phyloP scores from a whole-genome alignment of 1,140 invertebrate genomes.

The Muscidifurax raptorellus region DNA sequence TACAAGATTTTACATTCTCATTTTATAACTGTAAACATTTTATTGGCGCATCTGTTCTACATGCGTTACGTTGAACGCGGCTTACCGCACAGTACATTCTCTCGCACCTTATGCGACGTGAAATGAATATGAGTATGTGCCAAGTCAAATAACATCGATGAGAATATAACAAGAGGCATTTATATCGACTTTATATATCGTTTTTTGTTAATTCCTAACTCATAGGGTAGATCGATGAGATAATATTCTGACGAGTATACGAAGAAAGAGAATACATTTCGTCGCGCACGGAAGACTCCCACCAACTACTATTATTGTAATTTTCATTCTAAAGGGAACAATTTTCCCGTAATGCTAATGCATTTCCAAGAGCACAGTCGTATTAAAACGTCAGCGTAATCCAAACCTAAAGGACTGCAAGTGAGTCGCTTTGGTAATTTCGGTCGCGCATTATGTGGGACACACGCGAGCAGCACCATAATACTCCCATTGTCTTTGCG shows the following conservation, averaged over 20 bases:
- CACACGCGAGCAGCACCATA: slow-evolving; percentile 1
- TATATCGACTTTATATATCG: no score
- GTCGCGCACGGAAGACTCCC: no score
- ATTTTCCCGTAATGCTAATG: no score
- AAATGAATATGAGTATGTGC: neutral
- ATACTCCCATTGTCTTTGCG: slow-evolving; percentile 24
- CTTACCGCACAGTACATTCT: neutral
- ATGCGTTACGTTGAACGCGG: neutral
- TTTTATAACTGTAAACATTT: slow-evolving; percentile 29
- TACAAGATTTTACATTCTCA: neutral
- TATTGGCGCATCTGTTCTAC: neutral
- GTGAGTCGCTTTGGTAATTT: neutral
- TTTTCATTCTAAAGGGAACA: no score
- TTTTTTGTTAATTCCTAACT: no score
- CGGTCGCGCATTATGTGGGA: slow-evolving; percentile 17
- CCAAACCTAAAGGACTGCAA: neutral
- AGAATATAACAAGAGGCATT: no score
- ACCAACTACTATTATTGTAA: no score
- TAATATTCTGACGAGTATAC: no score
- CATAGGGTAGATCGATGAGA: no score
- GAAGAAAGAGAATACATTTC: no score
- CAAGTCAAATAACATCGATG: neutral
- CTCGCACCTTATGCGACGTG: neutral
- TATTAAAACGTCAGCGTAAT: neutral
- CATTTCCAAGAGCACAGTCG: no score